Evolutionary conservation across 37 sponge, comb jelly and placozoan species (phyloP).

Genomic region (Mnemiopsis leidyi): DNA sequence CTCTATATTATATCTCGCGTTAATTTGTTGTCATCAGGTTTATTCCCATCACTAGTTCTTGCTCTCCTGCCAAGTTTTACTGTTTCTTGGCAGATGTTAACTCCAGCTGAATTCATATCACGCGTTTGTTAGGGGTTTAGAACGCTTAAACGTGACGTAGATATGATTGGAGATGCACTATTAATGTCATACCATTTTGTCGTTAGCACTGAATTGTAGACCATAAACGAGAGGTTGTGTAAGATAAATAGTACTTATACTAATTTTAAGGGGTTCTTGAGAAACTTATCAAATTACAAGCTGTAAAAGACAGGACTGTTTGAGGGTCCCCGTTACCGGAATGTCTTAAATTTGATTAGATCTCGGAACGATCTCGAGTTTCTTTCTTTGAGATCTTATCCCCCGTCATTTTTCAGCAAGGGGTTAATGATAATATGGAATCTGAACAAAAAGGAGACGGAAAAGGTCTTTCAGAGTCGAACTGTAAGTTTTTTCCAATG

Average conservation of each 20-base stretch:
- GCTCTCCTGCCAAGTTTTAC: not conserved
- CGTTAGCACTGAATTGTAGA: too few species aligned
- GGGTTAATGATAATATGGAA: conserved; percentile 40
- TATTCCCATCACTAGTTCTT: not conserved
- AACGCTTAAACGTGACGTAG: too few species aligned
- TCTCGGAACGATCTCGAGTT: not conserved
- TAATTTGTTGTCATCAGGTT: not conserved
- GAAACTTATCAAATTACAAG: too few species aligned
- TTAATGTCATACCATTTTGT: too few species aligned
- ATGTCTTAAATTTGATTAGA: not conserved
- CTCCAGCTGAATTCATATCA: too few species aligned
- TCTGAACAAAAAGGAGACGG: conserved; percentile 1
- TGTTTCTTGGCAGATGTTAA: not conserved
- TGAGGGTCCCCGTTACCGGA: too few species aligned
- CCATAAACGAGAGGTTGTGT: too few species aligned
- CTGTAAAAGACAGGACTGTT: too few species aligned
- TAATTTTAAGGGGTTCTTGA: too few species aligned
- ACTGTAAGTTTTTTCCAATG: conserved; percentile 18
- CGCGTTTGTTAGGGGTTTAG: too few species aligned
- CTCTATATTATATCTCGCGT: not conserved
- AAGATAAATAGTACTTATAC: too few species aligned
- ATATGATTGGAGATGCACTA: too few species aligned
- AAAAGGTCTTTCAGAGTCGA: not conserved
- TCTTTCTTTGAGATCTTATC: not conserved
- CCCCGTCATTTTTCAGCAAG: not conserved